Evolutionary conservation across 2,797 vertebrate genomes (phyloP).

Genomic region (Allobates femoralis): DNA sequence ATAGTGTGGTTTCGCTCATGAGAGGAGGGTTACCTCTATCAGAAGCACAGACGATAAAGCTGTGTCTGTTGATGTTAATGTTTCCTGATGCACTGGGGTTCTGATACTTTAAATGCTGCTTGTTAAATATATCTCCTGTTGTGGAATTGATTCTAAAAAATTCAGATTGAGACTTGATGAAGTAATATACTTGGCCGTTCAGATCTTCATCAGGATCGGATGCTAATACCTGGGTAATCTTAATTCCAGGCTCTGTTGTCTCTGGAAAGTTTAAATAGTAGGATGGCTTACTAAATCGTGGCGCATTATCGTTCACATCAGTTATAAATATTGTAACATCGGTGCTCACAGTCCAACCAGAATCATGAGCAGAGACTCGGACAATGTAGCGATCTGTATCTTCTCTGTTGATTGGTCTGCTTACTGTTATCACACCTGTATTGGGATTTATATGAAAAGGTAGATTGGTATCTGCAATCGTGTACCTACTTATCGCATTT

Average conservation of each 20-base stretch:
- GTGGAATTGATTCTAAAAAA: constrained; percentile 94
- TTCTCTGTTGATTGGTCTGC: constrained; percentile 90
- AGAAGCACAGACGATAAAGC: constrained; percentile 95
- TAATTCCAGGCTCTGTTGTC: constrained; percentile 85
- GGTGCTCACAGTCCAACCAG: constrained; percentile 97
- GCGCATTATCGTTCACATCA: constrained; percentile 93
- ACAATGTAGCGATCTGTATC: constrained; percentile 91
- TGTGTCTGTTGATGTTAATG: constrained; percentile 91
- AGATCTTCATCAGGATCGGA: constrained; percentile 89
- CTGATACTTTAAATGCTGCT: constrained; percentile 90
- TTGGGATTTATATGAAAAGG: constrained; percentile 90
- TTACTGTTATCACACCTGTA: constrained; percentile 92
- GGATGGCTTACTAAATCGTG: constrained; percentile 90
- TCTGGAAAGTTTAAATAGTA: constrained; percentile 96
- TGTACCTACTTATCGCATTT: constrained; percentile 91
- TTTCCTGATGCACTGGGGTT: constrained; percentile 86
- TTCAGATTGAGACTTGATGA: constrained; percentile 94
- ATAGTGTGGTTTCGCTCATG: constrained; percentile 94
- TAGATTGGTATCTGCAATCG: constrained; percentile 87
- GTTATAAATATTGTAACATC: constrained; percentile 94
- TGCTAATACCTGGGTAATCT: constrained; percentile 89
- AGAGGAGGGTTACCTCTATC: constrained; percentile 88
- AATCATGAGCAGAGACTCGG: constrained; percentile 93
- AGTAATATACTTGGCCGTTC: constrained; percentile 95
- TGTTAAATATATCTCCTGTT: constrained; percentile 92